These are phyloP conservation scores for Heteractis magnifica DNA, from an alignment of 92 coral and sea anemone genomes.

Conservation along the genomic window DNA sequence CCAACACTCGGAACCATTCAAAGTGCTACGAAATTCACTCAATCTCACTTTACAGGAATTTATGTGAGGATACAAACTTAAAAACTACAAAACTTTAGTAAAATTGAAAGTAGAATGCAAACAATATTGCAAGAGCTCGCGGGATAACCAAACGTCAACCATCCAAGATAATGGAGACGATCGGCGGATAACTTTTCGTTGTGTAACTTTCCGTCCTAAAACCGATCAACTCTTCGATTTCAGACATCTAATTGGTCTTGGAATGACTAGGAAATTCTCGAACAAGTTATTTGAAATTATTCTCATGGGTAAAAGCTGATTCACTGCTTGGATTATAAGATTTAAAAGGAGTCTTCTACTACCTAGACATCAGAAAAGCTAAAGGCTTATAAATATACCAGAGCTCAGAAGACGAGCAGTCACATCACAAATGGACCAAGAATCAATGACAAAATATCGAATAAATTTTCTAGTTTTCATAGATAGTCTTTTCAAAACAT, in stretches of 20 bases:
- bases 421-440: slow-evolving; percentile 1
- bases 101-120: slow-evolving; percentile 20
- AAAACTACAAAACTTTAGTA: background rate
- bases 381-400: background rate
- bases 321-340: slow-evolving; percentile 3
- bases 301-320: background rate
- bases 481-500: slow-evolving; percentile 38
- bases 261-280: slow-evolving; percentile 17
- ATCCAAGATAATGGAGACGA: slow-evolving; percentile 32
- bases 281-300: slow-evolving; percentile 15
- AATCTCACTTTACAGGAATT: slow-evolving; percentile 18
- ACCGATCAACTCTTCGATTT: slow-evolving; percentile 30
- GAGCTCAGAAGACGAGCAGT: slow-evolving; percentile 38
- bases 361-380: slow-evolving; percentile 1
- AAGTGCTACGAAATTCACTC: background rate
- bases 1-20: slow-evolving; percentile 23
- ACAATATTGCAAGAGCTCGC: slow-evolving; percentile 27
- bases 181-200: slow-evolving; percentile 27
- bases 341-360: slow-evolving; percentile 3
- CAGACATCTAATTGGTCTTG: slow-evolving; percentile 11
- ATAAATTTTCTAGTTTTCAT: slow-evolving; percentile 1
- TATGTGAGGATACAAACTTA: background rate
- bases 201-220: slow-evolving; percentile 29
- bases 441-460: slow-evolving; percentile 21
- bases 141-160: slow-evolving; percentile 29